These are phyloP conservation scores for Bombus affinis DNA, from an alignment of 1,140 invertebrate genomes.

Conservation along the genomic window DNA sequence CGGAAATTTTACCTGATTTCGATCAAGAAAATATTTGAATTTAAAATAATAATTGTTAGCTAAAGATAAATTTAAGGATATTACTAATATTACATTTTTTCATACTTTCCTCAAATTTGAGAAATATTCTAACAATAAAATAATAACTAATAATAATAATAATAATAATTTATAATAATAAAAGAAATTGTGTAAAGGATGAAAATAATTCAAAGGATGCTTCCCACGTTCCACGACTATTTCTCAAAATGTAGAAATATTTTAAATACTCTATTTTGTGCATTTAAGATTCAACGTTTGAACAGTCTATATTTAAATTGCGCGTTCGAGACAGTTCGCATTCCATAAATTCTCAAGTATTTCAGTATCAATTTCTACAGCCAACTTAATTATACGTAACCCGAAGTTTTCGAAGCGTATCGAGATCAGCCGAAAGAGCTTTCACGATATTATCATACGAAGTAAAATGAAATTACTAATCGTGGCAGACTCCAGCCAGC, in stretches of 20 bases:
- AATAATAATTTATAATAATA: no score
- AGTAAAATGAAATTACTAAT: slow-evolving; percentile 14
- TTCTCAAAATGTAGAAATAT: no score
- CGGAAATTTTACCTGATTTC: background rate
- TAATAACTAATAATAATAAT: no score
- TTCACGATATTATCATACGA: slow-evolving; percentile 5
- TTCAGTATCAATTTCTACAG: background rate
- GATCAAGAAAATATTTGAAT: background rate
- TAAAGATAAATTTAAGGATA: no score
- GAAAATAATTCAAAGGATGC: no score
- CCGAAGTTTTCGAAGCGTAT: background rate
- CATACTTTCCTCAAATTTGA: no score
- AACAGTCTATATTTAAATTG: background rate
- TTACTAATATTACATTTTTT: no score
- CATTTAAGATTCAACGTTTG: background rate
- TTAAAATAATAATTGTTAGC: background rate
- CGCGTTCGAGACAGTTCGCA: background rate
- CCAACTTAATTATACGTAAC: background rate
- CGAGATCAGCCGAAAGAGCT: no score
- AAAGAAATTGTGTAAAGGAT: no score
- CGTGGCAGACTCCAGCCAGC: background rate
- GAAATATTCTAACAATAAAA: no score
- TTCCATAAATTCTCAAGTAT: background rate
- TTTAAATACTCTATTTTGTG: no score
- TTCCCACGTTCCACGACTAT: no score